Conservation (phyloP, 2,888 invertebrate genomes). For the Keiferia lycopersicella region DNA sequence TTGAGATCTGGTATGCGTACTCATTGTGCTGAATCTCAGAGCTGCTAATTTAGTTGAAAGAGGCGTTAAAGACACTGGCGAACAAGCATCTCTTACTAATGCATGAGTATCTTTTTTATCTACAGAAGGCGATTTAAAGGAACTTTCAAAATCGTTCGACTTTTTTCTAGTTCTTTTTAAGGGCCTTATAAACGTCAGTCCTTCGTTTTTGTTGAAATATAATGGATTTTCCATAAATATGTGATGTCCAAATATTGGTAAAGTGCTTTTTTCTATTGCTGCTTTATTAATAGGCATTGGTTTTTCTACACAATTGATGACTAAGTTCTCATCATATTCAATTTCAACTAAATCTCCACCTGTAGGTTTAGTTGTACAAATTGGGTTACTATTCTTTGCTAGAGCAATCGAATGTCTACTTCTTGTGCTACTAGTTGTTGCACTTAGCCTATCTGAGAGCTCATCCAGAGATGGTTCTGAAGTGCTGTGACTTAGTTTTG, state of each 20-base stretch:
- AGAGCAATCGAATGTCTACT: conserved; percentile 57
- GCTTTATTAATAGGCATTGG: conserved; percentile 52
- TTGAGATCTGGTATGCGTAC: conserved; percentile 64
- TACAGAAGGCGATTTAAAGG: conserved; percentile 71
- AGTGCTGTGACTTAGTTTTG: conserved; percentile 63
- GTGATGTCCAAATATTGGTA: conserved; percentile 76
- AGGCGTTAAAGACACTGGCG: conserved; percentile 80
- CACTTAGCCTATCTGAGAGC: conserved; percentile 64
- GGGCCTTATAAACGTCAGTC: conserved; percentile 60
- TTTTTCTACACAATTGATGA: conserved; percentile 69
- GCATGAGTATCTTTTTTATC: conserved; percentile 69
- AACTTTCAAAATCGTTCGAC: conserved; percentile 73
- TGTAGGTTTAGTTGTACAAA: conserved; percentile 69
- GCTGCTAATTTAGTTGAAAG: conserved; percentile 82
- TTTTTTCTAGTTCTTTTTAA: conserved; percentile 72
- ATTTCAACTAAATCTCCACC: conserved; percentile 80
- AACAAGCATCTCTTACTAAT: conserved; percentile 70
- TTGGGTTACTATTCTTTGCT: conserved; percentile 46
- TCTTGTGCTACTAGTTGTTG: conserved; percentile 44
- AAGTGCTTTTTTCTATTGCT: conserved; percentile 63
- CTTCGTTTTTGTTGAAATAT: conserved; percentile 72
- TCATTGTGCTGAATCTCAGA: conserved; percentile 79
- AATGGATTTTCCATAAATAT: conserved; percentile 75
- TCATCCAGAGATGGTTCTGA: conserved; percentile 71
- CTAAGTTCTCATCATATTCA: conserved; percentile 77